These are phyloP conservation scores for Porites australiensis DNA, from an alignment of 64 coral and sea anemone species.

Conservation along the genomic window DNA sequence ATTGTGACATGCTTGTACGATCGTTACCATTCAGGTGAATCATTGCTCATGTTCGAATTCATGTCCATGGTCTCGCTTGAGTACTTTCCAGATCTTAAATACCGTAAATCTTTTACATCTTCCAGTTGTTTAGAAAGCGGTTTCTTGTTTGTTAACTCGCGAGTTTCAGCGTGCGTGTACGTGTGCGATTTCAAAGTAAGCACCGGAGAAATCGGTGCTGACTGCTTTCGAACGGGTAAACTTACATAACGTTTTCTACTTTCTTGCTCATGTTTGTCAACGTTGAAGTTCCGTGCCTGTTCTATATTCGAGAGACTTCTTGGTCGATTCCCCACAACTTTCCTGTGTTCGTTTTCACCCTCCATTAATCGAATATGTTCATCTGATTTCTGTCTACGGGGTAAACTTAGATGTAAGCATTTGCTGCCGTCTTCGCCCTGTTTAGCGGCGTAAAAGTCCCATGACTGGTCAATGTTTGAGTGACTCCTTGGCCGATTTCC, in stretches of 20 bases:
- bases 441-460: no score
- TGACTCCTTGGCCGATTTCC: neutral
- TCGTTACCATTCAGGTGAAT: no score
- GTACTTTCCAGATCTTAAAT: constrained; percentile 36
- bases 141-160: constrained; percentile 11
- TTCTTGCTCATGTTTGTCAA: neutral
- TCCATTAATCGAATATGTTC: no score
- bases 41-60: no score
- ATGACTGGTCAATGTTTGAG: neutral
- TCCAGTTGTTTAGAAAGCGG: neutral
- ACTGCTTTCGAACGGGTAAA: neutral
- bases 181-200: no score
- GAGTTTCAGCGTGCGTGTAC: neutral
- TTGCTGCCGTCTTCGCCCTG: no score
- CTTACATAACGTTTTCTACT: neutral
- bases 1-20: no score
- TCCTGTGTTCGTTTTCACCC: no score
- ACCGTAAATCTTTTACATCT: constrained; percentile 13
- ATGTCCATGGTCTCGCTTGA: neutral
- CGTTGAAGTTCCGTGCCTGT: no score
- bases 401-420: no score
- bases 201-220: neutral
- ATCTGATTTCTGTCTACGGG: neutral
- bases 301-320: no score
- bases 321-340: no score